Evolutionary conservation across 2,888 invertebrate genomes (phyloP).

Genomic region (Apamea monoglypha): DNA sequence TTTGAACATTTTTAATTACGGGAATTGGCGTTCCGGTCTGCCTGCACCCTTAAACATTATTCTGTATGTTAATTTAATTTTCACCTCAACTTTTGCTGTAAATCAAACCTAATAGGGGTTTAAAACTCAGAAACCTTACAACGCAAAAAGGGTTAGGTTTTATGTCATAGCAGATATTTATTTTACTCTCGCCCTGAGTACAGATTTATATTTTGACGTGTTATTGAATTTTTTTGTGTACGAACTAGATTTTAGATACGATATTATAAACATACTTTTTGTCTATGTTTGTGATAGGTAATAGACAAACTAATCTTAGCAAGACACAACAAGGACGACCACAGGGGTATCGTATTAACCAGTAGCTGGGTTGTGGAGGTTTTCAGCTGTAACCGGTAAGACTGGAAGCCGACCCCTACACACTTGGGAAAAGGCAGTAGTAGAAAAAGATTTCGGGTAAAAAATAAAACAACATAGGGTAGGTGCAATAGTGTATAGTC

Average conservation of each 20-base stretch:
- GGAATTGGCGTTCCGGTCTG: too few relatives aligned
- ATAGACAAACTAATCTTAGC: not conserved
- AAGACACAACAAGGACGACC: not conserved
- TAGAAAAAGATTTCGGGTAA: not conserved
- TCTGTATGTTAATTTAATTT: conserved; percentile 59
- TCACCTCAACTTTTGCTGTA: conserved; percentile 55
- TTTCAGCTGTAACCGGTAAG: not conserved
- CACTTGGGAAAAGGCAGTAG: not conserved
- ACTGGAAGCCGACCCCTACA: not conserved
- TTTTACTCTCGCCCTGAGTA: conserved; percentile 22
- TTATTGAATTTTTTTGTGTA: not conserved
- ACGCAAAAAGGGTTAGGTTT: conserved; percentile 31
- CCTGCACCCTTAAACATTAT: conserved; percentile 22
- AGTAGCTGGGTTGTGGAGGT: not conserved
- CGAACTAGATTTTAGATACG: not conserved
- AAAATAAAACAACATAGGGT: too few relatives aligned
- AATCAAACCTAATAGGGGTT: conserved; percentile 58
- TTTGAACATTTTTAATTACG: too few relatives aligned
- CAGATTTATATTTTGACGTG: conserved; percentile 29
- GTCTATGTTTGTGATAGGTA: not conserved
- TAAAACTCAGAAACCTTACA: conserved; percentile 37
- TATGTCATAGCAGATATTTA: conserved; percentile 38
- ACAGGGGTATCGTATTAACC: not conserved
- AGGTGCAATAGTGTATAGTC: not conserved
- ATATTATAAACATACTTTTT: not conserved